A percentile compares a stretch with the other conserved stretches of the same genome.
Conservation (phyloP, 1,140 invertebrate genomes). For the Drosophila ironensis region DNA sequence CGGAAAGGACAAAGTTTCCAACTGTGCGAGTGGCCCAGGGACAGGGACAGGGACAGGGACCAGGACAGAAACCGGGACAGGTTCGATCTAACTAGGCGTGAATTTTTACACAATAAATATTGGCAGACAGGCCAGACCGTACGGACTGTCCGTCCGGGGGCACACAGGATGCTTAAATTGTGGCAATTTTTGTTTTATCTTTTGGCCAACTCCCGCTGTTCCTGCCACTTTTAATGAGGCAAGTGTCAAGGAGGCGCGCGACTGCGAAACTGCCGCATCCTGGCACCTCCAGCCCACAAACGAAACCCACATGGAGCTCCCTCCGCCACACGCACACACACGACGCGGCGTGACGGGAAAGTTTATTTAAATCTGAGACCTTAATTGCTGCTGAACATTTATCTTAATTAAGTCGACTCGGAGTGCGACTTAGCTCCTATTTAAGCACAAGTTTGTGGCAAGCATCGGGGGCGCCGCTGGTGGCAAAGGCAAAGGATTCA, state of each 20-base stretch:
- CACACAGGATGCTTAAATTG: too few species aligned
- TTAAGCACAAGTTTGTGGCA: constrained; percentile 24
- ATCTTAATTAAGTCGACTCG: constrained; percentile 43
- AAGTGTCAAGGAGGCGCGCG: constrained; percentile 18
- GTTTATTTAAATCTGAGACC: constrained; percentile 43
- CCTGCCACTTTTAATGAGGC: constrained; percentile 32
- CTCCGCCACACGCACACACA: background rate
- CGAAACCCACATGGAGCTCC: background rate
- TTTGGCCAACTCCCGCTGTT: background rate
- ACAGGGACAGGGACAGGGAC: background rate
- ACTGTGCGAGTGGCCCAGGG: constrained; percentile 1
- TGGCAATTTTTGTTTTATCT: too few species aligned
- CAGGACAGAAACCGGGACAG: background rate
- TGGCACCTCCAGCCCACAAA: background rate
- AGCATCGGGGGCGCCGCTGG: background rate
- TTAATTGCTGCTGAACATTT: constrained; percentile 47
- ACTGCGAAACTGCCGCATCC: constrained; percentile 8
- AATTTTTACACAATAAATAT: constrained; percentile 72
- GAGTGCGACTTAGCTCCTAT: constrained; percentile 1
- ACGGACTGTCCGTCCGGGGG: too few species aligned
- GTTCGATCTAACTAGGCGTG: constrained; percentile 50
- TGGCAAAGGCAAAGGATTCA: background rate
- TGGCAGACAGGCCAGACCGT: too few species aligned
- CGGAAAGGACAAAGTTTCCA: constrained; percentile 64
- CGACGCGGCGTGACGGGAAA: constrained; percentile 18